Conservation (phyloP, 1,140 invertebrate species). For the Conus ventricosus region DNA sequence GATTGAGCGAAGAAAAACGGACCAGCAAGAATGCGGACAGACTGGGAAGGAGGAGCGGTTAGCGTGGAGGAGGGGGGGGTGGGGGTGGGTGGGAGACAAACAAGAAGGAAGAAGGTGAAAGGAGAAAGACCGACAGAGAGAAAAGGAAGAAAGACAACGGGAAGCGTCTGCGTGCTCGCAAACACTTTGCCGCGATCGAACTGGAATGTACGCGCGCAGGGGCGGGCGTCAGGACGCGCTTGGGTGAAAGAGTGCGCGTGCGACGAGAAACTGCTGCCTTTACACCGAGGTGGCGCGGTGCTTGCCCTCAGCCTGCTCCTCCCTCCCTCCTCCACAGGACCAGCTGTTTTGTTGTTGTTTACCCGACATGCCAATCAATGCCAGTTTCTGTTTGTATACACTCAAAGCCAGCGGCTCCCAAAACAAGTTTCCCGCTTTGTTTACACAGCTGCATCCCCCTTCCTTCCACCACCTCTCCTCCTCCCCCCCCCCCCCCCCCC, state of each 20-base stretch:
- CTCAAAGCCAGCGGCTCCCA: slow-evolving; percentile 20
- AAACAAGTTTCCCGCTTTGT: slow-evolving; percentile 21
- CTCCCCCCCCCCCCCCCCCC: not conserved
- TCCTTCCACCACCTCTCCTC: not conserved
- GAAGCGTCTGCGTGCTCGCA: too few species aligned
- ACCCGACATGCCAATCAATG: slow-evolving; percentile 33
- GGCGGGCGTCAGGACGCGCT: not conserved
- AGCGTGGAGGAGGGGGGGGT: slow-evolving; percentile 28
- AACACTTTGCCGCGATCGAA: too few species aligned
- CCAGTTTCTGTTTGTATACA: slow-evolving; percentile 33
- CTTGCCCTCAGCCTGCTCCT: too few species aligned
- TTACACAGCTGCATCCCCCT: slow-evolving; percentile 28
- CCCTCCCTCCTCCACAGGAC: not conserved
- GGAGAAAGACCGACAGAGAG: slow-evolving; percentile 9
- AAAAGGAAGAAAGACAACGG: too few species aligned
- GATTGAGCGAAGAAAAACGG: not conserved
- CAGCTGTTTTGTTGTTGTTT: slow-evolving; percentile 33
- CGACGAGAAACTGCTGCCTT: not conserved
- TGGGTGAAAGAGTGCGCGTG: not conserved
- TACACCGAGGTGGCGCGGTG: not conserved
- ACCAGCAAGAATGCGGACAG: not conserved
- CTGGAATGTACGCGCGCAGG: not conserved
- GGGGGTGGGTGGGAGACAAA: not conserved
- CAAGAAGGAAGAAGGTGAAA: slow-evolving; percentile 7
- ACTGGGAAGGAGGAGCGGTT: not conserved